These are phyloP conservation scores for Carabus problematicus DNA, from an alignment of 2,888 invertebrate genomes.

Conservation along the genomic window DNA sequence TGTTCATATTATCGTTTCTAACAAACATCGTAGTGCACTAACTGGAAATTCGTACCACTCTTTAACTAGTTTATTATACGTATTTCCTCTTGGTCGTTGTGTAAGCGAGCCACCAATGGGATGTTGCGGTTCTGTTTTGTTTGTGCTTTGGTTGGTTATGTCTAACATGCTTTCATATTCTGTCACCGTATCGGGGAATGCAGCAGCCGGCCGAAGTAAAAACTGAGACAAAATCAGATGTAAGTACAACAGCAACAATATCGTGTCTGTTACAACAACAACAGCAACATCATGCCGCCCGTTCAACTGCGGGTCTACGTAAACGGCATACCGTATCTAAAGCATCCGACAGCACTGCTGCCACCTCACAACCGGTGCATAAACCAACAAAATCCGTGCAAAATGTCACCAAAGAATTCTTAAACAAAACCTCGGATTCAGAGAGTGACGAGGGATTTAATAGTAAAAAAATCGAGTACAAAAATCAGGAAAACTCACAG, in stretches of 20 bases:
- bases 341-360: neutral
- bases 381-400: slow-evolving; percentile 5
- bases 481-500: slow-evolving; percentile 57
- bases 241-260: slow-evolving; percentile 54
- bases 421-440: slow-evolving; percentile 30
- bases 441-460: slow-evolving; percentile 22
- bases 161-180: slow-evolving; percentile 46
- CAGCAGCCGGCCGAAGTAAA: slow-evolving; percentile 59
- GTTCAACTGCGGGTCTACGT: slow-evolving; percentile 43
- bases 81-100: too few relatives aligned
- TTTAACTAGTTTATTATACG: too few relatives aligned
- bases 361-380: neutral
- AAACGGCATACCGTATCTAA: slow-evolving; percentile 18
- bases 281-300: too few relatives aligned
- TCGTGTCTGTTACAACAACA: slow-evolving; percentile 24
- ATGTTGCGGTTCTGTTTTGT: too few relatives aligned
- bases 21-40: too few relatives aligned
- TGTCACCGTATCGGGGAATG: slow-evolving; percentile 53
- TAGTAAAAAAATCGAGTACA: slow-evolving; percentile 51
- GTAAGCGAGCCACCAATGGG: too few relatives aligned
- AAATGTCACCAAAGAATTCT: slow-evolving; percentile 25
- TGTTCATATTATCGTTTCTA: too few relatives aligned
- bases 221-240: slow-evolving; percentile 55
- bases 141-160: slow-evolving; percentile 12
- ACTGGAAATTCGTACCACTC: too few relatives aligned